phyloP scores from a whole-genome alignment of 2,113 vertebrate genomes.

The Campylomormyrus tamandua region DNA sequence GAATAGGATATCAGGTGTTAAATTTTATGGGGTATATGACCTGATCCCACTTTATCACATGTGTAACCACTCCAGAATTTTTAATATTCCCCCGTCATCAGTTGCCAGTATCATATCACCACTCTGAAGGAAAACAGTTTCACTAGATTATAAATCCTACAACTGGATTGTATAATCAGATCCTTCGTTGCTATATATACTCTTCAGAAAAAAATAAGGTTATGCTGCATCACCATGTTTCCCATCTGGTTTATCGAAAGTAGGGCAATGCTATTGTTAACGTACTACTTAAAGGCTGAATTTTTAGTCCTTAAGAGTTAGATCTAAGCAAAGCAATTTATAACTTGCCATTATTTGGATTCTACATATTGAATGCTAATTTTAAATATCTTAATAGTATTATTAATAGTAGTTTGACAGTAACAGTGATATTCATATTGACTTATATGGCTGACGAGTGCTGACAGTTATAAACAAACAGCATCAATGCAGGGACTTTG shows the following conservation, averaged over 20 bases:
- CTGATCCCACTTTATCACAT: no score
- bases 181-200: not conserved
- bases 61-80: no score
- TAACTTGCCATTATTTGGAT: not conserved
- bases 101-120: not conserved
- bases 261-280: not conserved
- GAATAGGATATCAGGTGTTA: no score
- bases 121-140: constrained; percentile 28
- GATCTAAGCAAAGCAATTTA: not conserved
- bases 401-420: no score
- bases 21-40: no score
- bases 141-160: not conserved
- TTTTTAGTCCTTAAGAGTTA: not conserved
- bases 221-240: not conserved
- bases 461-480: no score
- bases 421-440: no score
- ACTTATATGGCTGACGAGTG: no score
- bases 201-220: not conserved
- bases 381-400: not conserved
- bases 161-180: not conserved
- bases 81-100: no score
- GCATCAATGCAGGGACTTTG: no score
- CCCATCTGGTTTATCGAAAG: not conserved
- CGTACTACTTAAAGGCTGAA: not conserved
- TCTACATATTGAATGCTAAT: not conserved